Conservation (phyloP, 2,888 invertebrate genomes). For the Parapristionchus giblindavisi region DNA sequence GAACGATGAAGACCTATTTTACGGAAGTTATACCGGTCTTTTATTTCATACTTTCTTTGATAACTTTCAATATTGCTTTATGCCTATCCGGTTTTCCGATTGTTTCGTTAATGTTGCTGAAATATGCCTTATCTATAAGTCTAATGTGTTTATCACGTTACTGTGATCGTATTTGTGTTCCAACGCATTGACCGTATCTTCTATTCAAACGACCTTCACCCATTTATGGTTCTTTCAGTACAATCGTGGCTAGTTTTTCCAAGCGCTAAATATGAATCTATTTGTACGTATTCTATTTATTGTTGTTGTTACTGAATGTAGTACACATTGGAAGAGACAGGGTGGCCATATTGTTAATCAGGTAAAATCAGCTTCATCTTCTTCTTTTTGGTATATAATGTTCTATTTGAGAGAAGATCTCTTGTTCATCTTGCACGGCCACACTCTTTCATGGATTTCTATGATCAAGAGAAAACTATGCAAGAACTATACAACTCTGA, state of each 20-base stretch:
- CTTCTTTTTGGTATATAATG: neutral
- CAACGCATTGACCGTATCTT: neutral
- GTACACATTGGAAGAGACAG: slow-evolving; percentile 28
- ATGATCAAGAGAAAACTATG: slow-evolving; percentile 22
- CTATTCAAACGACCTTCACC: slow-evolving; percentile 15
- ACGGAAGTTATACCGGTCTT: no score
- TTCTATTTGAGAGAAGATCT: slow-evolving; percentile 12
- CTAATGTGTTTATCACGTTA: no score
- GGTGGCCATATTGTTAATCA: slow-evolving; percentile 15
- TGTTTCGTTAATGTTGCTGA: neutral
- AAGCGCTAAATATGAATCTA: slow-evolving; percentile 2
- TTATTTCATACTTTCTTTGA: no score
- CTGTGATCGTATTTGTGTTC: neutral
- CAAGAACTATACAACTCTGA: slow-evolving; percentile 14
- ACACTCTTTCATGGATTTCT: slow-evolving; percentile 24
- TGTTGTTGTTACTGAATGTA: neutral
- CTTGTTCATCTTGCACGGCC: slow-evolving; percentile 20
- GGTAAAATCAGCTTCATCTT: neutral
- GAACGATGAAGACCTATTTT: neutral
- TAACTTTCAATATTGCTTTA: neutral
- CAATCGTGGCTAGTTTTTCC: neutral
- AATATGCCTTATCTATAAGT: neutral
- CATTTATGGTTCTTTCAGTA: slow-evolving; percentile 5
- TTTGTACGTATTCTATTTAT: neutral
- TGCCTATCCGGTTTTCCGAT: neutral